These are phyloP conservation scores for Agriopis aurantiaria DNA, from an alignment of 2,888 invertebrate genomes.

Conservation along the genomic window DNA sequence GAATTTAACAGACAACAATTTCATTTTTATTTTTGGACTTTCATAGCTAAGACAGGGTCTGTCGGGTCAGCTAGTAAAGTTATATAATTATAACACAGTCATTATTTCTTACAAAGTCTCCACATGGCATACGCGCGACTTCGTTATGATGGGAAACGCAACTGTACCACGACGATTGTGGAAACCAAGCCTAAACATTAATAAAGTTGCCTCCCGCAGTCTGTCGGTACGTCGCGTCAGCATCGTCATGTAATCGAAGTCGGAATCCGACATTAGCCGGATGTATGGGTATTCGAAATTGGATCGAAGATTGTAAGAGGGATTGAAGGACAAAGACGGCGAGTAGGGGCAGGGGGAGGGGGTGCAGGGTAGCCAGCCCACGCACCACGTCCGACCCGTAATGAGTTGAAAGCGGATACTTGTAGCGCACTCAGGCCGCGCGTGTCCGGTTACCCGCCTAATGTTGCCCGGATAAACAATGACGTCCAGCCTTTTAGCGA, in stretches of 20 bases:
- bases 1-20: too few species aligned
- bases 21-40: too few species aligned
- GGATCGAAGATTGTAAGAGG: slow-evolving; percentile 84
- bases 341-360: slow-evolving; percentile 57
- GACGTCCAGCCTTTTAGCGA: slow-evolving; percentile 87
- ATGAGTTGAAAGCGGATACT: slow-evolving; percentile 87
- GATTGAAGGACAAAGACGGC: slow-evolving; percentile 82
- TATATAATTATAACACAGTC: too few species aligned
- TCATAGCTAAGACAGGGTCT: too few species aligned
- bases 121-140: neutral
- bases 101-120: neutral
- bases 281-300: slow-evolving; percentile 81
- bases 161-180: neutral
- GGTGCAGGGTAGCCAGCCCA: slow-evolving; percentile 65
- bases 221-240: slow-evolving; percentile 43
- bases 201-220: slow-evolving; percentile 21
- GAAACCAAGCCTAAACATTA: slow-evolving; percentile 16
- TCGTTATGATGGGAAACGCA: slow-evolving; percentile 1
- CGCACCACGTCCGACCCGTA: slow-evolving; percentile 85
- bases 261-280: slow-evolving; percentile 74
- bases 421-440: slow-evolving; percentile 86
- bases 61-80: too few species aligned
- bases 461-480: slow-evolving; percentile 86
- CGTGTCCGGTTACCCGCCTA: slow-evolving; percentile 87
- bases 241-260: slow-evolving; percentile 71